Base-by-base conservation (phyloP, 2,888 invertebrate genomes). In the Himalopsyche kuldschensis region DNA sequence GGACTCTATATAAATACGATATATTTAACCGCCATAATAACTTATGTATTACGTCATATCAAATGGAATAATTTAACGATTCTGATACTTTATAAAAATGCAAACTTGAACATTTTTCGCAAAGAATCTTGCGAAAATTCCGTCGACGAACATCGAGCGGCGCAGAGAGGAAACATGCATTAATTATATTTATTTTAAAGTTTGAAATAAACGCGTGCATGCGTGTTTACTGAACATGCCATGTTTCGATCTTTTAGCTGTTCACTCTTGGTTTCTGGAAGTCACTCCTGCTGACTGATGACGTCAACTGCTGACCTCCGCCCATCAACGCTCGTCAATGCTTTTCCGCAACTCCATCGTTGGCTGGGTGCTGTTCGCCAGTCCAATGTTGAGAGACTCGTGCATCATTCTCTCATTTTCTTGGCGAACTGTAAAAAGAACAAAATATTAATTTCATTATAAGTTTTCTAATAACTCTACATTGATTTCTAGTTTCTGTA, bases 341-440 rank as follows among this genome's bases (percentile, higher is more conserved):
- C 79, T 81, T 15, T 75, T 84, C 75, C 79, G 77, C 20, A 80
- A 82, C 15, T 87, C 91, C 90, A 87, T 90, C 91, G 90, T 91
- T 90, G 90, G 91, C 91, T 91, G 92, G 91, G 91, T 91, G 91
- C 91, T 91, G 91, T 92, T 92, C 90, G 90, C 90, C 90, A 90
- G 89, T 90, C 89, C 91, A 90, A 88, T 90, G 90, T 95, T 95
- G 89, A 95, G 92, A 88, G 95, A 95, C 91, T 96, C 96, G 90
- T 93, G 93, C 92, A 96, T 93, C 91, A 96, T 92, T 90, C 96
- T 95, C 92, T 96, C 96, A 92, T 97, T 97, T 93, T 97, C 96
- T 92, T 95, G 95, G 88, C 96, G 95, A 90, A 97, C 97, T 97
- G 94, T 87, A 93, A 93, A 91, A 91, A 91, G 91, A 88, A 86